Base-by-base conservation (phyloP, 2,888 invertebrate genomes). In the Tetheella fluctuosa region DNA sequence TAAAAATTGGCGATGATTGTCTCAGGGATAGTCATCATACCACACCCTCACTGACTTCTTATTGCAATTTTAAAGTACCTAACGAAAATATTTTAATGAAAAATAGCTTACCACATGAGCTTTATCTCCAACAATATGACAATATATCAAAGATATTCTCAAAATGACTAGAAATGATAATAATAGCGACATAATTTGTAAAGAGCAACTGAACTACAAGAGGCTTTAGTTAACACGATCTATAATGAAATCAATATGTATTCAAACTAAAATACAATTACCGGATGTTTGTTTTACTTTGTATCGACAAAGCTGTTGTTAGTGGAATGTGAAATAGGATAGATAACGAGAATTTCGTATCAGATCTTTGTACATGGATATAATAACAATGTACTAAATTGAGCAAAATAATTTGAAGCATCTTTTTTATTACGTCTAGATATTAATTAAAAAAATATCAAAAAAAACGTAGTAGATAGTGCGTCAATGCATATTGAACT, bases 121-220 rank as follows among this genome's bases (percentile, higher is more conserved):
- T 69, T 79, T 89, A 66, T 89, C 90, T 7, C 80, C 82, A 12
- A 77, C 62, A 37, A 91, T 67, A 75, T 91, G 91, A 39, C 81
- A 70, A 15, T 80, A 59, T 17, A 73, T 66, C 10, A 69, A 48
- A 34, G 65, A 63, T 55, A 73, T 55, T 42, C 74, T 17, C 23
- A 72, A 53, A 13, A 70, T 37, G 72, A 61, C 63, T 68, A 68
- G 59, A 68, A 59, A 55, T 12, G 61, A 59, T 67, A 62, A 48
- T 58, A 13, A 54, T 48, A 7, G 10, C 20, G 48, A 10, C 48
- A 48, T 48, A 1, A 42, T 6, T 17, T 1, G 20, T 20, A 20
- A 48, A 20, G 15, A 48, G 20, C 20, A 20, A 48, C 17, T 10
- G 10, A 20, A 20, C 48, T 20, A 8, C 20, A 48, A 17, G 17